Percentiles rank a stretch among this genome's conserved stretches.
phyloP scores from a whole-genome alignment of 2,113 vertebrate genomes.

The Stegastes partitus region DNA sequence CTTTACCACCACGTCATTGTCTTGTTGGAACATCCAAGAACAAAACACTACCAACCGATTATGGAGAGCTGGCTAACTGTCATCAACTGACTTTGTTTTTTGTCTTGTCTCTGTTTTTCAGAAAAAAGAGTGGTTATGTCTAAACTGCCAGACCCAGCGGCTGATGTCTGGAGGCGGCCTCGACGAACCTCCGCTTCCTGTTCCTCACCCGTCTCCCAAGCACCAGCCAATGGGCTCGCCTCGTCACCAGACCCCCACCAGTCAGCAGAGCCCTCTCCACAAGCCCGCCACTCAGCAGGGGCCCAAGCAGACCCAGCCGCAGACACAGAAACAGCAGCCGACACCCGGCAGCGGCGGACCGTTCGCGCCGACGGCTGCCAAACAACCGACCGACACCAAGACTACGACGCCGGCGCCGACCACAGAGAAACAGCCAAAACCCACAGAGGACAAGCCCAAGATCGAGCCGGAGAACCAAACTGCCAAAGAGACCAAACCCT shows the following conservation, averaged over 20 bases:
- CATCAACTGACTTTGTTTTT: neutral
- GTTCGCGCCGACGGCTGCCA: constrained; percentile 72
- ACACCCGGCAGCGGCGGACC: constrained; percentile 52
- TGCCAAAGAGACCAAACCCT: constrained; percentile 74
- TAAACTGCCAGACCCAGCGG: constrained; percentile 98
- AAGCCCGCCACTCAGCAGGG: constrained; percentile 77
- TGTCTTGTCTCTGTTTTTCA: constrained; percentile 79
- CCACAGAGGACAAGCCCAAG: constrained; percentile 66
- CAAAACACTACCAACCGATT: neutral
- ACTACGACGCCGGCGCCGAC: constrained; percentile 60
- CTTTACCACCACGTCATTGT: too few species aligned
- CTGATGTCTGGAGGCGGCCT: constrained; percentile 91
- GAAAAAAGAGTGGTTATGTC: constrained; percentile 99
- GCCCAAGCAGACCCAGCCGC: constrained; percentile 58
- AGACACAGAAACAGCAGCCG: constrained; percentile 72
- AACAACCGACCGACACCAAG: constrained; percentile 82
- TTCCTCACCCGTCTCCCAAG: constrained; percentile 88
- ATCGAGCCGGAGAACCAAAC: constrained; percentile 66
- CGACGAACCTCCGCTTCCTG: constrained; percentile 87
- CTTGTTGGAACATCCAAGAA: neutral
- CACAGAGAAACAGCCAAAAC: constrained; percentile 69
- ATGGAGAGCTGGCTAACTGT: neutral
- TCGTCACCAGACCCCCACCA: constrained; percentile 80
- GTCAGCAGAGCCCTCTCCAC: constrained; percentile 79
- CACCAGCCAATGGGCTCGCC: constrained; percentile 86